A percentile compares a stretch with the other conserved stretches of the same genome.
Conservation (phyloP, 2,113 vertebrate genomes). For the Seriola dumerili region DNA sequence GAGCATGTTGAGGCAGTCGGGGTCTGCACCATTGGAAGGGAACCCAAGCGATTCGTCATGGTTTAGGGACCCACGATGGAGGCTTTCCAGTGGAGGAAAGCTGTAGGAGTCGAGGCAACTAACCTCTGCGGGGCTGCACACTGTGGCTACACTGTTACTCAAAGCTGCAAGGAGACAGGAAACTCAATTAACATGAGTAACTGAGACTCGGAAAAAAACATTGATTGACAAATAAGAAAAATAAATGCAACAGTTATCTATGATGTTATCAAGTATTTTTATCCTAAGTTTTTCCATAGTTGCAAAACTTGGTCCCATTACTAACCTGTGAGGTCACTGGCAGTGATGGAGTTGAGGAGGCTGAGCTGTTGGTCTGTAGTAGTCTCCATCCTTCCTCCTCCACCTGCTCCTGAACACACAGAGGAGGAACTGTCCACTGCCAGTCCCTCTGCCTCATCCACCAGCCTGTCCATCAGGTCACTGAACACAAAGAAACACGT, state of each 20-base stretch:
- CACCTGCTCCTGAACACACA: conserved; percentile 87
- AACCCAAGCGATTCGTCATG: conserved; percentile 93
- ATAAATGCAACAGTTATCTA: not conserved
- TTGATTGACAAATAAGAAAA: not conserved
- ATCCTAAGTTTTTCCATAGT: not conserved
- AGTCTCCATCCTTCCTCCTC: conserved; percentile 87
- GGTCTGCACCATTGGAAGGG: conserved; percentile 91
- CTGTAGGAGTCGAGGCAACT: conserved; percentile 91
- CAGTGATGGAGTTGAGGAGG: conserved; percentile 95
- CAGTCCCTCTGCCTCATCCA: conserved; percentile 95
- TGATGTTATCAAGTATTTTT: not conserved
- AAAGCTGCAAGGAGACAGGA: conserved; percentile 85
- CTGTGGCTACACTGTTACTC: conserved; percentile 92
- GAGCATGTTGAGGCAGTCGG: conserved; percentile 96
- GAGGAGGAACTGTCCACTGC: conserved; percentile 91
- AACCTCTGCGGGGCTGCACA: conserved; percentile 90
- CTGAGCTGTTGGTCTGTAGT: conserved; percentile 93
- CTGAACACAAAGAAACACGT: conserved; percentile 69
- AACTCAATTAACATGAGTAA: not conserved
- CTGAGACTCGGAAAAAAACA: not conserved
- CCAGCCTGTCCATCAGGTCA: conserved; percentile 97
- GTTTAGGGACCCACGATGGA: conserved; percentile 90
- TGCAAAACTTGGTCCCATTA: not conserved
- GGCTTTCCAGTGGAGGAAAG: conserved; percentile 90
- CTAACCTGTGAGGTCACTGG: conserved; percentile 95